phyloP scores from a whole-genome alignment of 2,113 vertebrate species.

The Melanerpes formicivorus region DNA sequence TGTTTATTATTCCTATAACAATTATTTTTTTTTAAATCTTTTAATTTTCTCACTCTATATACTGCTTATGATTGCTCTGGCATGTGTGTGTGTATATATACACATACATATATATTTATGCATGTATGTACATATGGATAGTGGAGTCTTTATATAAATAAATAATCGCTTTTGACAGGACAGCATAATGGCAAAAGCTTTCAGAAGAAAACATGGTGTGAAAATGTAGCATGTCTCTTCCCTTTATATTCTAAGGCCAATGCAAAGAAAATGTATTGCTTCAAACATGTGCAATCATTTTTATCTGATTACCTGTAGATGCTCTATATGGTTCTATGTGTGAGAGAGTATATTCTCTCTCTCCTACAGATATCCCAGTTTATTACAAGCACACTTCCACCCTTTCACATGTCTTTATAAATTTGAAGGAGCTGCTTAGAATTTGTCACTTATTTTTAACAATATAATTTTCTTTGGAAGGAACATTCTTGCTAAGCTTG shows the following conservation, averaged over 20 bases:
- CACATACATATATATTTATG: no score
- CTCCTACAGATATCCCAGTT: constrained; percentile 57
- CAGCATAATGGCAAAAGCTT: constrained; percentile 29
- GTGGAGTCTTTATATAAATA: background rate
- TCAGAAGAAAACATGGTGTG: constrained; percentile 47
- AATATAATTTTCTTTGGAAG: constrained; percentile 72
- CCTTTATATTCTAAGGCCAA: constrained; percentile 37
- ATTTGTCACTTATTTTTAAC: constrained; percentile 76
- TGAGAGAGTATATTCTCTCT: background rate
- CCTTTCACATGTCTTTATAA: constrained; percentile 61
- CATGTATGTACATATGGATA: background rate
- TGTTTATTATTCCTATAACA: background rate
- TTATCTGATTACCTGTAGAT: constrained; percentile 69
- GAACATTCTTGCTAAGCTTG: constrained; percentile 53
- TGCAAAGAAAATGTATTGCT: constrained; percentile 66
- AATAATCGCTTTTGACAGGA: constrained; percentile 18
- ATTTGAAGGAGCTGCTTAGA: constrained; percentile 64
- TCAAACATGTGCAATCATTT: constrained; percentile 59
- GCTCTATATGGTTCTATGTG: constrained; percentile 5
- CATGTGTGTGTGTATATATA: background rate
- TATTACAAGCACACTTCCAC: constrained; percentile 53
- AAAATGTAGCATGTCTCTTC: constrained; percentile 46
- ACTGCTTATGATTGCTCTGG: background rate
- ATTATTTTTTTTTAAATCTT: background rate
- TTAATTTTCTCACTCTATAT: constrained; percentile 4